A percentile compares a stretch with the other conserved stretches of the same genome.
These are phyloP conservation scores for Phaenicophaeus curvirostris DNA, from an alignment of 2,797 vertebrate genomes.

Conservation along the genomic window DNA sequence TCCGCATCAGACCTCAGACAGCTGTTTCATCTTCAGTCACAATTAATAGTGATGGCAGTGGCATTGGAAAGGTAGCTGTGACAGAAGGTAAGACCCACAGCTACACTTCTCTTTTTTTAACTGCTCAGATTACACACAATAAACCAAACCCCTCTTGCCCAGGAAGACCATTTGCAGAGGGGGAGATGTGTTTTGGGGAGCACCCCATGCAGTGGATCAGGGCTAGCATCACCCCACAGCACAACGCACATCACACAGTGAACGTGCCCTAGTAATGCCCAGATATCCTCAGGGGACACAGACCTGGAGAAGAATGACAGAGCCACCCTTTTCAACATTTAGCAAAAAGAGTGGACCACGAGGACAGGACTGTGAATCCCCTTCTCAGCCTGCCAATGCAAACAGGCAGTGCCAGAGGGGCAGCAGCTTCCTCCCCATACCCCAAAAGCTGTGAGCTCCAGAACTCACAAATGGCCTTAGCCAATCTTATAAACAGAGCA, in stretches of 20 bases:
- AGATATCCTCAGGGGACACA: neutral
- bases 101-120: neutral
- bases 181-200: neutral
- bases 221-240: rapidly evolving
- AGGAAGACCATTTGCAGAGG: neutral
- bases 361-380: neutral
- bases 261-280: rapidly evolving
- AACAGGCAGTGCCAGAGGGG: neutral
- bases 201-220: rapidly evolving
- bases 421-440: neutral
- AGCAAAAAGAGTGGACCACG: neutral
- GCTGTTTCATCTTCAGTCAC: neutral
- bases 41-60: rapidly evolving
- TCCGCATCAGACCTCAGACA: neutral
- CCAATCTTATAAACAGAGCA: neutral
- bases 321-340: neutral
- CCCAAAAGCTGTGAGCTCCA: neutral
- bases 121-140: neutral
- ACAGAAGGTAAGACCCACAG: neutral
- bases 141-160: neutral
- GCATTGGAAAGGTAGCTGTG: neutral
- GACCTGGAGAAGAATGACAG: neutral
- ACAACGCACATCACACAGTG: rapidly evolving
- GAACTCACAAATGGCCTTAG: neutral
- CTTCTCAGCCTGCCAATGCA: neutral